Evolutionary conservation across 2,113 vertebrate genomes (phyloP).

Genomic region (Raja brachyura): DNA sequence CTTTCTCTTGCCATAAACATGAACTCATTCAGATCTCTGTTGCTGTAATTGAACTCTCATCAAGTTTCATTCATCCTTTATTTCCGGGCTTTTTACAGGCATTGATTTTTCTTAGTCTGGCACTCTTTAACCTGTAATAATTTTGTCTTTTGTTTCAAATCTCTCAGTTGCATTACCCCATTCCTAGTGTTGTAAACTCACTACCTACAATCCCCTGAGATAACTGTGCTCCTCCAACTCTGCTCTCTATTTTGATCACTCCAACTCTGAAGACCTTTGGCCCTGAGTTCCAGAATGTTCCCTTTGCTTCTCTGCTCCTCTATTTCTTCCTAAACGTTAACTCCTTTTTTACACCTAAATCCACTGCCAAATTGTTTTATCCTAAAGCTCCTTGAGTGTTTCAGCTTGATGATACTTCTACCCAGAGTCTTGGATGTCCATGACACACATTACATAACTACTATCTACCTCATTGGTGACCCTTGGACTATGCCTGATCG

Average conservation of each 20-base stretch:
- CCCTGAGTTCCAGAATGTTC: neutral
- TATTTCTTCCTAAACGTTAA: neutral
- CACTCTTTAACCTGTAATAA: neutral
- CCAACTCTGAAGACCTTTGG: neutral
- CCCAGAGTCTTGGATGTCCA: neutral
- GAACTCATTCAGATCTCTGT: neutral
- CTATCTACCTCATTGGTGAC: no score
- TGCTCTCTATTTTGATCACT: neutral
- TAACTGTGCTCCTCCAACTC: neutral
- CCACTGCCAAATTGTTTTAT: neutral
- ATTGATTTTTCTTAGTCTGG: neutral
- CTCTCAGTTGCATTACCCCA: neutral
- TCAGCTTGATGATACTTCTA: neutral
- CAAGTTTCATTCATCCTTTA: neutral
- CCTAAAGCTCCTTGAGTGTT: neutral
- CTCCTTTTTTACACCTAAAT: neutral
- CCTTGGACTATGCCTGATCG: no score
- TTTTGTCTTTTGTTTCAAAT: neutral
- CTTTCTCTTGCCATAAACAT: neutral
- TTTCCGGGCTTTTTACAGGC: neutral
- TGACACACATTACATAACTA: no score
- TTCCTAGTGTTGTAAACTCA: neutral
- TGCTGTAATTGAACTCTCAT: neutral
- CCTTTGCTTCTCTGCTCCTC: neutral
- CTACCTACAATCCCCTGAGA: neutral